Evolutionary conservation across 2,888 invertebrate genomes (phyloP), one percentile per base, ranked within the genome.

Genomic region (Hirtodrosophila confusa): DNA sequence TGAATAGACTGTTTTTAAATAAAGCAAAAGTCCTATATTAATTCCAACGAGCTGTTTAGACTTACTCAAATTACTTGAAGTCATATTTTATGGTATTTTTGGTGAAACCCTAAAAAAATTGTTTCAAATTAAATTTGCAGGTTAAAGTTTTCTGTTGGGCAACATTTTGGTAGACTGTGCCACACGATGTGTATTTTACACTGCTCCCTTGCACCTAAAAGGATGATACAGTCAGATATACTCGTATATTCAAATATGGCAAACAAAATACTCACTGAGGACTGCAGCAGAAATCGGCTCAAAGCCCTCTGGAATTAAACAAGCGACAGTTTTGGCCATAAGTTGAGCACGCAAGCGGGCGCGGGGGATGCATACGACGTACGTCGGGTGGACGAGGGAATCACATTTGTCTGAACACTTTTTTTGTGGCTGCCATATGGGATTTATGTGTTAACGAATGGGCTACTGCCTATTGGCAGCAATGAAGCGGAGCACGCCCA

Each of bases 371-470:
- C 17, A 17, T 17, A 2, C 17, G 1, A 17, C 17, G 17, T 17
- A 17, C 17, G 23, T 27, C n/a, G 37, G 23, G 31, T 24, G 29
- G 27, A 23, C 47, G 9, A 31, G 37, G 50, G 44, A 40, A 40
- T 61, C 56, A 50, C 68, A 68, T 73, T 61, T 67, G 67, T 41
- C 50, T 56, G 60, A 54, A 33, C 43, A 33, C 12, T 49, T 50
- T 17, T 17, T 17, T 17, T 39, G 43, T 43, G 50, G 44, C 29
- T 55, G 54, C 49, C 71, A 68, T 50, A 61, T 61, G 62, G 61
- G 68, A 71, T 48, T 57, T 71, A 73, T 73, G 56, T 54, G 62
- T 57, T 49, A 72, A 50, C 73, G 53, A 67, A 67, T 54, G 54
- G 44, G 39, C 56, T 29, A 45, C 41, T 33, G 44, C 36, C 56